These are phyloP conservation scores for Morone saxatilis DNA, from an alignment of 2,113 vertebrate species.

Conservation along the genomic window DNA sequence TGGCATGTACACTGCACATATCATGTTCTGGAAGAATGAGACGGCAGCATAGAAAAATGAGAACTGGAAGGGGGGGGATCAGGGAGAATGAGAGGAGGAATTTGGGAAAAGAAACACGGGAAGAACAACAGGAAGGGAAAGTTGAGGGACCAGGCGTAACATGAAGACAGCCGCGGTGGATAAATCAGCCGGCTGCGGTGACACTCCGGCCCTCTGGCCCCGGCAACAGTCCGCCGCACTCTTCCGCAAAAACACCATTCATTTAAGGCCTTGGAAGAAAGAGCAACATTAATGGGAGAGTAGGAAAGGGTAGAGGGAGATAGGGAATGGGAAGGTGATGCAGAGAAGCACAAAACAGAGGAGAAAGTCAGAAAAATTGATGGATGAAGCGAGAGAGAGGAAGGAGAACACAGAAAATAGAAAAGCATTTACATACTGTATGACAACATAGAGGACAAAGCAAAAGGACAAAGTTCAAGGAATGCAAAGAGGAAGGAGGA, in stretches of 20 bases:
- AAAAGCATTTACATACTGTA: neutral
- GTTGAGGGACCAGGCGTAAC: constrained; percentile 82
- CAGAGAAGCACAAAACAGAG: constrained; percentile 32
- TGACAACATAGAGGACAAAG: constrained; percentile 46
- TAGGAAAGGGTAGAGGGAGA: constrained; percentile 44
- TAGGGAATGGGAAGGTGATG: constrained; percentile 33
- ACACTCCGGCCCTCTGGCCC: constrained; percentile 73
- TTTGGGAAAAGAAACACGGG: constrained; percentile 83
- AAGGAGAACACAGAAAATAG: constrained; percentile 18
- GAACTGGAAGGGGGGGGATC: constrained; percentile 48
- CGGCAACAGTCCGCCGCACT: constrained; percentile 63
- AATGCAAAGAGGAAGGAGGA: constrained; percentile 73
- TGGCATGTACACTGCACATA: constrained; percentile 52
- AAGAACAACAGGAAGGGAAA: constrained; percentile 87
- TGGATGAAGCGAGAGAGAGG: constrained; percentile 9
- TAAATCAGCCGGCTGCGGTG: constrained; percentile 82
- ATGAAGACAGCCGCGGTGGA: constrained; percentile 83
- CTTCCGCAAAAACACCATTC: constrained; percentile 86
- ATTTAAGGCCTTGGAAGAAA: constrained; percentile 65
- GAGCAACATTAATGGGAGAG: constrained; percentile 34
- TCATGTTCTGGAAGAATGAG: constrained; percentile 68
- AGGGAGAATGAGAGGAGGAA: constrained; percentile 73
- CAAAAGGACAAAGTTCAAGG: constrained; percentile 70
- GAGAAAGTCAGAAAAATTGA: neutral
- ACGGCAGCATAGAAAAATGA: constrained; percentile 57